A percentile compares a stretch with the other conserved stretches of the same genome.
phyloP scores from a whole-genome alignment of 2,797 vertebrate genomes.

The Sebastes kiyomatsui region DNA sequence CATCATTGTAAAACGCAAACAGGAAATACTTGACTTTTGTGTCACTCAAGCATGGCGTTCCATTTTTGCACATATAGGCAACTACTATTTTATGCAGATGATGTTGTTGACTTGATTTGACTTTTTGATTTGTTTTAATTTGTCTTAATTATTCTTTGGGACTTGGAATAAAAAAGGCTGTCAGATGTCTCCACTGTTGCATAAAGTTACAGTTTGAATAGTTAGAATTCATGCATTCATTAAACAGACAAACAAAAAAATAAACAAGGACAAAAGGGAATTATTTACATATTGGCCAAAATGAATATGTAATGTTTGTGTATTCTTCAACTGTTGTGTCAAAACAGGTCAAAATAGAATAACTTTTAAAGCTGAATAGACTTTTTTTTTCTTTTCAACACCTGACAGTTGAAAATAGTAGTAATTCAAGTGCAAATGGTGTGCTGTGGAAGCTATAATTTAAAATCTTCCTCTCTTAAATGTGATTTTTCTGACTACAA shows the following conservation, averaged over 20 bases:
- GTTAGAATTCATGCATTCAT: conserved; percentile 25
- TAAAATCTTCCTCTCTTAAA: neutral
- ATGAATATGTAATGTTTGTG: conserved; percentile 9
- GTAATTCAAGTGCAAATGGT: neutral
- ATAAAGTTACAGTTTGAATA: neutral
- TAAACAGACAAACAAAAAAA: conserved; percentile 24
- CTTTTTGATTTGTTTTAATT: conserved; percentile 30
- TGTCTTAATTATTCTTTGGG: conserved; percentile 3
- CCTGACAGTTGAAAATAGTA: neutral
- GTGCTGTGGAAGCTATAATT: neutral
- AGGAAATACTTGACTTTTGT: neutral
- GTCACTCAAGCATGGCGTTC: neutral
- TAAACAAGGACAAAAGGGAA: conserved; percentile 39
- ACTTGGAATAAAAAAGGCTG: neutral
- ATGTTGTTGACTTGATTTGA: neutral
- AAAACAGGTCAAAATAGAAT: conserved; percentile 9
- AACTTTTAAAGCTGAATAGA: neutral
- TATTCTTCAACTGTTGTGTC: neutral
- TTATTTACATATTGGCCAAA: neutral
- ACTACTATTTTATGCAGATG: neutral
- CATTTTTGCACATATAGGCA: neutral
- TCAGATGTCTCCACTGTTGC: conserved; percentile 1
- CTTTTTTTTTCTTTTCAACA: neutral
- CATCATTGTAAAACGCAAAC: neutral
- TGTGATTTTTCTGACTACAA: neutral